Percentiles rank a stretch among this genome's conserved stretches.
Evolutionary conservation across 2,113 vertebrate species (phyloP).

Genomic region (Platanista minor): DNA sequence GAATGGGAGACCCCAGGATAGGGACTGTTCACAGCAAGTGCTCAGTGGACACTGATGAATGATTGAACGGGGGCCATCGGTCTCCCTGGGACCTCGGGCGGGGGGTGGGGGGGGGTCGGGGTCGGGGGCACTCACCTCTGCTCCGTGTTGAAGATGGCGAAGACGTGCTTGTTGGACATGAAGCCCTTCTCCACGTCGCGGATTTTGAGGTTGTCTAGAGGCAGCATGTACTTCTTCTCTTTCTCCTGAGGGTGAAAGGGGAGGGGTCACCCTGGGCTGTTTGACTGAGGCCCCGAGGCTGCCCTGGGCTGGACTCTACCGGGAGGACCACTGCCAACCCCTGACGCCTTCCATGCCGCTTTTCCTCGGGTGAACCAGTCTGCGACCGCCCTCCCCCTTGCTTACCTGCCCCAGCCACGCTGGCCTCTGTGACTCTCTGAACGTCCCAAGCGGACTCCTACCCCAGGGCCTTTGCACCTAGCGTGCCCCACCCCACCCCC

Average conservation of each 20-base stretch:
- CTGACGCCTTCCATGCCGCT: neutral
- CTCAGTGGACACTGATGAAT: neutral
- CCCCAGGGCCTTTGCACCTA: neutral
- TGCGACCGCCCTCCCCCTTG: no score
- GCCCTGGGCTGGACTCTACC: neutral
- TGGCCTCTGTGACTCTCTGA: neutral
- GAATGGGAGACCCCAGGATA: accelerated
- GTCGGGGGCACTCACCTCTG: slow-evolving; percentile 85
- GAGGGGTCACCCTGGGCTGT: neutral
- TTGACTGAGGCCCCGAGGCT: slow-evolving; percentile 5
- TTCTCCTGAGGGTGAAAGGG: slow-evolving; percentile 85
- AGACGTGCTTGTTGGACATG: slow-evolving; percentile 96
- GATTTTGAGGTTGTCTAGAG: slow-evolving; percentile 95
- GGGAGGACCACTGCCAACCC: neutral
- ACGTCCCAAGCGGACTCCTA: no score
- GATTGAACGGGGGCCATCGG: accelerated
- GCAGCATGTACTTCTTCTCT: slow-evolving; percentile 99
- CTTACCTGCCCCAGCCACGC: neutral
- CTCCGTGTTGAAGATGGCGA: slow-evolving; percentile 97
- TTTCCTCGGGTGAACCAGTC: neutral
- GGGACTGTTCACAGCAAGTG: neutral
- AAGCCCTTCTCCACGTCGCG: slow-evolving; percentile 96
- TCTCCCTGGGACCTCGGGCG: neutral
- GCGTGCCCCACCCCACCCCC: no score
- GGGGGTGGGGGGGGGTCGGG: neutral